A percentile compares a stretch with the other conserved stretches of the same genome.
These are phyloP conservation scores for Limonius californicus DNA, from an alignment of 1,140 invertebrate species.

Conservation along the genomic window DNA sequence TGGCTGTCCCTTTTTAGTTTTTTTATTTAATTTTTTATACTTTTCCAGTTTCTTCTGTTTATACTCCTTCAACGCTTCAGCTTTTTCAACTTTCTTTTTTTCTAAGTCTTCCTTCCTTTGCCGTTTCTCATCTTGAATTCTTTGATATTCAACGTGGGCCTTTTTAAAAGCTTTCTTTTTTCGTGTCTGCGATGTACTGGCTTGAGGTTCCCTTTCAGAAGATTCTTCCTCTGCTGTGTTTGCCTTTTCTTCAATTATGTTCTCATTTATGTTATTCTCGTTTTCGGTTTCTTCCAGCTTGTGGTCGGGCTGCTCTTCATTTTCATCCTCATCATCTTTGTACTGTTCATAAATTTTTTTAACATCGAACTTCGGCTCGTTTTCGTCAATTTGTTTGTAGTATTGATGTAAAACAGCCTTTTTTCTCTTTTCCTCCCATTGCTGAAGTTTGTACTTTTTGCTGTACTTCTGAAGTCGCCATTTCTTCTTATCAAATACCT, in stretches of 20 bases:
- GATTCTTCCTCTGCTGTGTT: neutral
- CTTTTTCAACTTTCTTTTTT: conserved; percentile 53
- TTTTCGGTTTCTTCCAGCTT: conserved; percentile 14
- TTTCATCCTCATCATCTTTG: conserved; percentile 27
- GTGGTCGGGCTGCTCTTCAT: conserved; percentile 20
- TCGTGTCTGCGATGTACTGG: neutral
- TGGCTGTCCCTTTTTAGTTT: conserved; percentile 72
- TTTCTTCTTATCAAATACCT: conserved; percentile 60
- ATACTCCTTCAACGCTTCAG: conserved; percentile 60
- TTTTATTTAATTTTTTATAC: conserved; percentile 65
- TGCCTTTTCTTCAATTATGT: conserved; percentile 29
- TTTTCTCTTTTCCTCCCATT: conserved; percentile 61
- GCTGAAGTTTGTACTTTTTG: conserved; percentile 61
- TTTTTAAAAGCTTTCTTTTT: conserved; percentile 48
- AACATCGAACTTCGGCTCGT: conserved; percentile 36
- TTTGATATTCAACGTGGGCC: conserved; percentile 52
- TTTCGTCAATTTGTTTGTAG: conserved; percentile 54
- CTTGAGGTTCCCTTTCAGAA: conserved; percentile 16
- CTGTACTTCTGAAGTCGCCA: conserved; percentile 64
- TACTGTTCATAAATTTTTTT: conserved; percentile 30
- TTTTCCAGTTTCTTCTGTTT: conserved; percentile 62
- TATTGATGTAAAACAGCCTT: conserved; percentile 52
- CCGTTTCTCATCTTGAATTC: conserved; percentile 55
- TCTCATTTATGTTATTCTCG: conserved; percentile 20
- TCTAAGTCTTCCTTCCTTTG: conserved; percentile 50